These are phyloP conservation scores for Clarias laeviceps DNA, from an alignment of 2,797 vertebrate species.

Conservation along the genomic window DNA sequence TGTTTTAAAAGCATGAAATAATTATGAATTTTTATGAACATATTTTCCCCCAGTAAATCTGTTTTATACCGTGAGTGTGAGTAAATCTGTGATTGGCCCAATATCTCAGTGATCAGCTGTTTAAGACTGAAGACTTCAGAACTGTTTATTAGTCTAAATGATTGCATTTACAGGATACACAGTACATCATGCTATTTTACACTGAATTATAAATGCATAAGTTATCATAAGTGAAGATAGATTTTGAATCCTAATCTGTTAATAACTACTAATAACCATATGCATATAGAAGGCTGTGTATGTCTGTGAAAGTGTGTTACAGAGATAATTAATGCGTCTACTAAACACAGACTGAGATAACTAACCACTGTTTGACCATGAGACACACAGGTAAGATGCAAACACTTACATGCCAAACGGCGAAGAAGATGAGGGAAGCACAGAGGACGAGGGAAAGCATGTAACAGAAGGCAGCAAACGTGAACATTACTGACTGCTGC, in stretches of 20 bases:
- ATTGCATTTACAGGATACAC: not conserved
- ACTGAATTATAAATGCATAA: not conserved
- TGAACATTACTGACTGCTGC: constrained; percentile 76
- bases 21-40: not conserved
- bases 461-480: constrained; percentile 84
- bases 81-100: not conserved
- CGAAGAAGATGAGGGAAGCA: constrained; percentile 82
- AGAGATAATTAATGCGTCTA: not conserved
- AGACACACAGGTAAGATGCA: not conserved
- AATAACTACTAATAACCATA: not conserved
- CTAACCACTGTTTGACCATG: not conserved
- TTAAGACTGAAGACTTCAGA: not conserved
- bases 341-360: not conserved
- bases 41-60: not conserved
- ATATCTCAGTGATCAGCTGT: not conserved
- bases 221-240: not conserved
- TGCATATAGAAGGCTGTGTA: not conserved
- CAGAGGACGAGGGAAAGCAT: constrained; percentile 83
- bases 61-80: not conserved
- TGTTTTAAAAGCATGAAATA: not conserved
- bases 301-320: not conserved
- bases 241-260: not conserved
- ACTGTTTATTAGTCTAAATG: not conserved
- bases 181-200: not conserved
- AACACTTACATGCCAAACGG: constrained; percentile 81